These are phyloP conservation scores for Chionomys nivalis DNA, from an alignment of 2,113 vertebrate genomes.

Conservation along the genomic window DNA sequence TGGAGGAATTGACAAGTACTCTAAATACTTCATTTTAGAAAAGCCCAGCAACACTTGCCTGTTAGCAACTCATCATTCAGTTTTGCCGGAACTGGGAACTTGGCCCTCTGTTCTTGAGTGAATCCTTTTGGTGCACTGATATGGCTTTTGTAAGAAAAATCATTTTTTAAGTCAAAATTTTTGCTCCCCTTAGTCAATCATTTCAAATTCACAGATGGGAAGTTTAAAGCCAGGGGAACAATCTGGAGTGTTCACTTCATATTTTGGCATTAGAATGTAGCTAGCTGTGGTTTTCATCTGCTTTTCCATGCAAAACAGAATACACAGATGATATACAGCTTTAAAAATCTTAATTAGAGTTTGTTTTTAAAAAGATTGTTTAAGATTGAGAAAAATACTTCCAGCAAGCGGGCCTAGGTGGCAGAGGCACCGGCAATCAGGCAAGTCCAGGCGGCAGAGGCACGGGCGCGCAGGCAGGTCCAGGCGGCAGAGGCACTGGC, in stretches of 20 bases:
- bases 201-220: constrained; percentile 73
- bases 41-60: constrained; percentile 68
- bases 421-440: too few species aligned
- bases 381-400: too few species aligned
- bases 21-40: constrained; percentile 80
- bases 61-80: constrained; percentile 67
- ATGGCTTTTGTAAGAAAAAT: constrained; percentile 66
- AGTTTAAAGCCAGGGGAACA: constrained; percentile 78
- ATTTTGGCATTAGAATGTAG: background rate
- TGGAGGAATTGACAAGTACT: constrained; percentile 74
- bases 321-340: background rate
- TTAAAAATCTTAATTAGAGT: background rate
- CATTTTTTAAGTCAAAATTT: constrained; percentile 71
- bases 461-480: too few species aligned
- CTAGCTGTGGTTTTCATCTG: background rate
- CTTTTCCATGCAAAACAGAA: background rate
- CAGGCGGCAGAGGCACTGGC: too few species aligned
- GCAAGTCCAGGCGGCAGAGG: too few species aligned
- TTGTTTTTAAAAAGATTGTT: constrained; percentile 20
- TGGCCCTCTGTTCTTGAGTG: background rate
- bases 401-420: too few species aligned
- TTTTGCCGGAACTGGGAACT: constrained; percentile 52
- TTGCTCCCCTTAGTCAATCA: constrained; percentile 69
- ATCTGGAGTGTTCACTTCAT: constrained; percentile 72
- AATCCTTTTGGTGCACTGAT: constrained; percentile 24